These are phyloP conservation scores for Cladopsammia gracilis DNA, from an alignment of 64 coral and sea anemone species.

Conservation along the genomic window DNA sequence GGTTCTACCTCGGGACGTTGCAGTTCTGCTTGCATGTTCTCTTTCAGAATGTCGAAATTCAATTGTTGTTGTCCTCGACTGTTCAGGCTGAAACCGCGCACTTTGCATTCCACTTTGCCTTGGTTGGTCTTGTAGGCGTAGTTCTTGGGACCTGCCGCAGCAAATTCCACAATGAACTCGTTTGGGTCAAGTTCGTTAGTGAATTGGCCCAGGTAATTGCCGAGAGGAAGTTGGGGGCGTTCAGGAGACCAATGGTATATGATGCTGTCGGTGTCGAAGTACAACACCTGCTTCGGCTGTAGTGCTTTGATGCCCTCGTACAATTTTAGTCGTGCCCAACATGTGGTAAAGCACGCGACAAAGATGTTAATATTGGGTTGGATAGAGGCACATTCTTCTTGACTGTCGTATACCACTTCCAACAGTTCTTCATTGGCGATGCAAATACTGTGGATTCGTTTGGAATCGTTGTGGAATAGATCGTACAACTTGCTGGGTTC, in stretches of 20 bases:
- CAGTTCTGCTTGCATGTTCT: not conserved
- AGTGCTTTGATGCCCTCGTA: not conserved
- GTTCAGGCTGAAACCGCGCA: not conserved
- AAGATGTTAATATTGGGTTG: conserved; percentile 20
- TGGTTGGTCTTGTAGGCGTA: not conserved
- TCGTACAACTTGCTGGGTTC: not conserved
- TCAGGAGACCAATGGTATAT: not conserved
- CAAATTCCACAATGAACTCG: conserved; percentile 6
- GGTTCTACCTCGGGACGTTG: not conserved
- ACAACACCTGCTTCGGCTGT: not conserved
- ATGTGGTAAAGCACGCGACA: conserved; percentile 52
- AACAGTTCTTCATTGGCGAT: not conserved
- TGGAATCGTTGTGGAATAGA: conserved; percentile 15
- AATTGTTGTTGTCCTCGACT: not conserved
- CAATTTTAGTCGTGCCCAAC: conserved; percentile 42
- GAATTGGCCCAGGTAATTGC: conserved; percentile 17
- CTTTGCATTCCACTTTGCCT: not conserved
- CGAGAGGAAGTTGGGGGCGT: not conserved
- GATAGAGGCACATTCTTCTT: not conserved
- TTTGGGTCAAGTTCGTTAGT: conserved; percentile 7
- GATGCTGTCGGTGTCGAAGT: not conserved
- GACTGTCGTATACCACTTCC: not conserved
- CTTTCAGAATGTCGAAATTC: conserved; percentile 7
- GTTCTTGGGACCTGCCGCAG: not conserved
- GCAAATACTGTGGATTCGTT: not conserved